Base-by-base conservation (phyloP, 2,797 vertebrate species). In the Cirrhinus molitorella region DNA sequence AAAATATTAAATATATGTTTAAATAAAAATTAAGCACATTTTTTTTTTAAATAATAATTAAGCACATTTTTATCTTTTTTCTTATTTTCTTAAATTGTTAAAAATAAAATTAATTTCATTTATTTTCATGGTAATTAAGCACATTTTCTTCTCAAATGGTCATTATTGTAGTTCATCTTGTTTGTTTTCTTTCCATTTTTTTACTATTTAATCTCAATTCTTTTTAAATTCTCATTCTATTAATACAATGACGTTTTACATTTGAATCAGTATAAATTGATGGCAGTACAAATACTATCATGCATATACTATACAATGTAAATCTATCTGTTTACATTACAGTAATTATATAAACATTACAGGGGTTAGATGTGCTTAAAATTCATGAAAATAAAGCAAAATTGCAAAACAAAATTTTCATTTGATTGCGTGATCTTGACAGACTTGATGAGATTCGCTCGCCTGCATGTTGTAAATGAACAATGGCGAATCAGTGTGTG, bases 401-500 rank as follows among this genome's bases (percentile, higher is more conserved):
- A 37, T 8, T 57, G 51, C 34, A 75, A 57, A 55, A 74, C 25
- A 47, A 3, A 19, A 28, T 25, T 25, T 61, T 14, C 5, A 5
- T 25, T 25, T 0, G 1, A 45, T 28, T 68, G 8, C 9, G n/a
- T 55, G 49, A 68, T 37, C 23, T 57, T 12, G 53, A 59, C 53
- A 25, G 23, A 17, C n/a, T 5, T 43, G 25, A 14, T 61, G 79
- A 72, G 53, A 72, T 72, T 47, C 40, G 11, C 11, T 1, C 25
- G 65, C 67, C 71, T 53, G 81, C 37, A 53, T 11, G n/a, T 76
- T 19, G 57, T 70, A 51, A 83, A 83, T 80, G 70, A 88, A 77
- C 84, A 79, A 86, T 86, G 82, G 51, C 14, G 28, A 66, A 79
- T 85, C 51, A 11, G 70, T 65, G 73, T 81, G 79, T 79, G 57